Evolutionary conservation across 2,888 invertebrate species (phyloP).

Genomic region (Rhopalosiphum nymphaeae): DNA sequence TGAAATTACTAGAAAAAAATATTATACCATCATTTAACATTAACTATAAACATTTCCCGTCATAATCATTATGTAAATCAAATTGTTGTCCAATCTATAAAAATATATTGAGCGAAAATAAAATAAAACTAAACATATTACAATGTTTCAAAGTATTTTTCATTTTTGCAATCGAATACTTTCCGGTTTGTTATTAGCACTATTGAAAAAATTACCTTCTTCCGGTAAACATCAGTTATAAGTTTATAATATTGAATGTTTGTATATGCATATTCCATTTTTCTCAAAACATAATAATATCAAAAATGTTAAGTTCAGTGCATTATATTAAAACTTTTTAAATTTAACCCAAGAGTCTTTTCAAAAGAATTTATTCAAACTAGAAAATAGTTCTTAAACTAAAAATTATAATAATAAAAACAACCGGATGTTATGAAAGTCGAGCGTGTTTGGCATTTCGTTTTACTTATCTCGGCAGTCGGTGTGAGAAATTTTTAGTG

Average conservation of each 20-base stretch:
- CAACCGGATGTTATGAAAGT: neutral
- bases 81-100: conserved; percentile 20
- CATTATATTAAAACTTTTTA: conserved; percentile 6
- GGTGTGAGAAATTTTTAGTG: neutral
- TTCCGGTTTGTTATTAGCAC: conserved; percentile 35
- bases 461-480: neutral
- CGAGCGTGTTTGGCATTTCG: neutral
- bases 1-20: neutral
- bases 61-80: conserved; percentile 35
- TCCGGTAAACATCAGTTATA: neutral
- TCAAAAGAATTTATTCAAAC: neutral
- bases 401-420: conserved; percentile 18
- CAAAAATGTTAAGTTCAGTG: neutral
- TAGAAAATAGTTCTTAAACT: conserved; percentile 14
- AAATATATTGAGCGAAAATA: neutral
- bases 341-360: neutral
- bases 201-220: conserved; percentile 1
- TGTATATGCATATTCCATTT: neutral
- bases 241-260: neutral
- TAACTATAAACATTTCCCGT: conserved; percentile 8
- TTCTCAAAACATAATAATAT: neutral
- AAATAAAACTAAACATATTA: conserved; percentile 38
- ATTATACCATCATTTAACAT: neutral
- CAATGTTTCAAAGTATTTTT: conserved; percentile 13
- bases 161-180: conserved; percentile 10